Base-by-base conservation (phyloP, 1,140 invertebrate genomes). In the Scaptomyza pallida region DNA sequence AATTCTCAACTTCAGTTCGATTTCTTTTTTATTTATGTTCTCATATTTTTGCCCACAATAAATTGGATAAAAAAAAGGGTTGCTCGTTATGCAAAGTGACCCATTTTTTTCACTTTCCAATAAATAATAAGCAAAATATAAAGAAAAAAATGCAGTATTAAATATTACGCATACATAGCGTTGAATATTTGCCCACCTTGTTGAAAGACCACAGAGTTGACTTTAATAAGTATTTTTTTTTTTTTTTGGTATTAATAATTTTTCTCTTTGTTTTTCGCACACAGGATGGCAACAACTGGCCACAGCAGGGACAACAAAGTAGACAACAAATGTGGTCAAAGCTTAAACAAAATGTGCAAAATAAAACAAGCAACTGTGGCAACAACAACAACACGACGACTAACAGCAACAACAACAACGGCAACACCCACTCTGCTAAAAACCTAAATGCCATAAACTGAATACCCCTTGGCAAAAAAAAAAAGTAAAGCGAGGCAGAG, bases 261-360 rank as follows among this genome's bases (percentile, higher is more conserved):
- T n/a, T n/a, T 21, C 17, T 35, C 23, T n/a, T 40, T 17, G 23
- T 26, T 26, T 68, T 13, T 37, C 5, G 33, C 30, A 41, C 9
- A 37, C 68, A 76, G 61, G 47, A 50, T 64, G 72, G 59, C 72
- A 59, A 37, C 80, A 83, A 62, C 81, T 73, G 68, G 48, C 57
- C 30, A 57, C 13, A 67, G 21, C 47, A 26, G 17, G 17, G 35
- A 48, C 15, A 23, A 23, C 17, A 41, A 45, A 41, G 10, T 37
- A 16, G 52, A 55, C 47, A 59, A 50, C 43, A 47, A 63, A 57
- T 70, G 80, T 73, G 81, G 76, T 71, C 41, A 47, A 6, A 64
- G 52, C 73, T 57, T 55, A 50, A 71, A 75, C 72, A 86, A 76
- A 75, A 86, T 86, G 81, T 82, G 81, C 56, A 75, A 72, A 82